phyloP scores from a whole-genome alignment of 2,797 vertebrate genomes.

The Craterocephalus amniculus region DNA sequence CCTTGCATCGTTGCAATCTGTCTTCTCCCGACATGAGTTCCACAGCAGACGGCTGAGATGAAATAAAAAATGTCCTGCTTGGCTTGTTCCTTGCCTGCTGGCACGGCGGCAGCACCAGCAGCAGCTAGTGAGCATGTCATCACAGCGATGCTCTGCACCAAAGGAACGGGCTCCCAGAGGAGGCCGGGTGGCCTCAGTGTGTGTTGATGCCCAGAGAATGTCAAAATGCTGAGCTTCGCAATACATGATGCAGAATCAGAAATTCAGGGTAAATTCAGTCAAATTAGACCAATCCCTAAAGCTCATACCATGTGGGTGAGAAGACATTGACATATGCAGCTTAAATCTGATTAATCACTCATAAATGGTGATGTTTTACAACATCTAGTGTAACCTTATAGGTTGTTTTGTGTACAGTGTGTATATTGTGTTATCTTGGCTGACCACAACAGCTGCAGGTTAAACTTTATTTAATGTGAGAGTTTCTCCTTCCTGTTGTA shows the following conservation, averaged over 20 bases:
- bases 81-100: slow-evolving; percentile 30
- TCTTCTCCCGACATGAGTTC: neutral
- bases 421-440: neutral
- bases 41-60: slow-evolving; percentile 19
- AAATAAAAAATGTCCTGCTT: neutral
- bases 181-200: slow-evolving; percentile 38
- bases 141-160: slow-evolving; percentile 36
- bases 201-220: neutral
- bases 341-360: neutral
- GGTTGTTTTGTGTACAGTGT: neutral
- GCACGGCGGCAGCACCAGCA: slow-evolving; percentile 43
- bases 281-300: neutral
- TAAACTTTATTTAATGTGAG: too few relatives aligned
- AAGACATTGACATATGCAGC: neutral
- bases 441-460: neutral
- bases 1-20: slow-evolving; percentile 2
- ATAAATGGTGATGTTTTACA: neutral
- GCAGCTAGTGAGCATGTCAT: slow-evolving; percentile 50
- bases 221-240: neutral
- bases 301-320: neutral
- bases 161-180: slow-evolving; percentile 34
- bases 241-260: neutral
- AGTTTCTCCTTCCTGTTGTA: too few relatives aligned
- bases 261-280: neutral
- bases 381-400: neutral